These are phyloP conservation scores for Aporrectodea caliginosa DNA, from an alignment of 1,140 invertebrate species.

Conservation along the genomic window DNA sequence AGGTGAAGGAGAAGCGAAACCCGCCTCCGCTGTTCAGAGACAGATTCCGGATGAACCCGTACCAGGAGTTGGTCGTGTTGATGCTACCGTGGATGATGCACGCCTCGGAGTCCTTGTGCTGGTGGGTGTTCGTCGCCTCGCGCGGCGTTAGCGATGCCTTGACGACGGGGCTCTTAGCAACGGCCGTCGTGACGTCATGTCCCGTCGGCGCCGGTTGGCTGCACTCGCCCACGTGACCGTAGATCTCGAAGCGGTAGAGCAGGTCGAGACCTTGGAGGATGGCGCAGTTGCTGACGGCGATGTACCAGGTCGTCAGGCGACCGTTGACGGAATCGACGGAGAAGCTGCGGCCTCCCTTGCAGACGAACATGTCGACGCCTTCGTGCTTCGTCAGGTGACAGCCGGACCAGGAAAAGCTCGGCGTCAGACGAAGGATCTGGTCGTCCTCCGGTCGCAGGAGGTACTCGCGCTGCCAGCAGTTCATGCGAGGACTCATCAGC, in stretches of 20 bases:
- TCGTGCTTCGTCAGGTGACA: slow-evolving; percentile 20
- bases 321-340: background rate
- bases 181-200: background rate
- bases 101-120: background rate
- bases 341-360: slow-evolving; percentile 27
- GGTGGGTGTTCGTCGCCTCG: background rate
- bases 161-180: background rate
- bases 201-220: background rate
- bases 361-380: slow-evolving; percentile 15
- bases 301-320: slow-evolving; percentile 25
- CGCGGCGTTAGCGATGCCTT: slow-evolving; percentile 18
- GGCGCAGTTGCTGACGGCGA: slow-evolving; percentile 28
- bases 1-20: slow-evolving; percentile 21
- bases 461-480: slow-evolving; percentile 29
- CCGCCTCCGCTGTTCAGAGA: slow-evolving; percentile 19
- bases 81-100: slow-evolving; percentile 26
- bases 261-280: slow-evolving; percentile 16
- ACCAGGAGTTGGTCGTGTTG: slow-evolving; percentile 27
- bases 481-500: slow-evolving; percentile 22
- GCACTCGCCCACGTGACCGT: slow-evolving; percentile 17
- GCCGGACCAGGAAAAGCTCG: slow-evolving; percentile 27
- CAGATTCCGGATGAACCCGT: slow-evolving; percentile 24
- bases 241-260: slow-evolving; percentile 21
- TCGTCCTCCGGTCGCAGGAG: slow-evolving; percentile 24
- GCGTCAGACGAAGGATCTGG: slow-evolving; percentile 28